Conservation (phyloP, 2,113 vertebrate genomes). For the Macroglossus sobrinus region DNA sequence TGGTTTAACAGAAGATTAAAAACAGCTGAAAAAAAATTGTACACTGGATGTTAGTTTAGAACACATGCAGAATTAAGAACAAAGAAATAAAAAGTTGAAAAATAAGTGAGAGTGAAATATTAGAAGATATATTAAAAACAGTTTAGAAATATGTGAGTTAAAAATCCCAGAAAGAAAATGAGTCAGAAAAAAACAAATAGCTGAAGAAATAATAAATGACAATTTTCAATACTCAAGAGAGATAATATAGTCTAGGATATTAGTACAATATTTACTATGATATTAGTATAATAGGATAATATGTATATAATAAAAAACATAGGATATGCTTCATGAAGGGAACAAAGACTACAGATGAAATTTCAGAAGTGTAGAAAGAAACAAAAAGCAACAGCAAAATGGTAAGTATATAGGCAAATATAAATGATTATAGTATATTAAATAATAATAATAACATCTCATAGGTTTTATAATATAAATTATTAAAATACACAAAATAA, state of each 20-base stretch:
- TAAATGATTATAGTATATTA: background rate
- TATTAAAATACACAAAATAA: background rate
- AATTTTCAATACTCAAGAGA: background rate
- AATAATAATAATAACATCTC: background rate
- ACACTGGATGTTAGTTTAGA: background rate
- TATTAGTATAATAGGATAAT: background rate
- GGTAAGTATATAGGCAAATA: background rate
- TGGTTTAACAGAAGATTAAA: background rate
- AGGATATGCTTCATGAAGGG: background rate
- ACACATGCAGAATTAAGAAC: background rate
- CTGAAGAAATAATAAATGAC: background rate
- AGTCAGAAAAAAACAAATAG: background rate
- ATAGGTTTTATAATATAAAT: background rate
- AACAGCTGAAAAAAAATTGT: background rate
- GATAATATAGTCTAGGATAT: background rate
- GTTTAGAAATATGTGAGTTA: background rate
- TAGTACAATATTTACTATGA: background rate
- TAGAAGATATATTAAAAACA: too few species aligned
- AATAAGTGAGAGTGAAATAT: background rate
- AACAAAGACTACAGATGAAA: background rate
- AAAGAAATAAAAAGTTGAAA: background rate
- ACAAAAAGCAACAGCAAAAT: background rate
- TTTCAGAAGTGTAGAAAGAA: background rate
- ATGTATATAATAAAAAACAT: background rate
- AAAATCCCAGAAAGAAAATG: background rate